phyloP scores from a whole-genome alignment of 2,797 vertebrate species.

The Pantherophis vulpinus region DNA sequence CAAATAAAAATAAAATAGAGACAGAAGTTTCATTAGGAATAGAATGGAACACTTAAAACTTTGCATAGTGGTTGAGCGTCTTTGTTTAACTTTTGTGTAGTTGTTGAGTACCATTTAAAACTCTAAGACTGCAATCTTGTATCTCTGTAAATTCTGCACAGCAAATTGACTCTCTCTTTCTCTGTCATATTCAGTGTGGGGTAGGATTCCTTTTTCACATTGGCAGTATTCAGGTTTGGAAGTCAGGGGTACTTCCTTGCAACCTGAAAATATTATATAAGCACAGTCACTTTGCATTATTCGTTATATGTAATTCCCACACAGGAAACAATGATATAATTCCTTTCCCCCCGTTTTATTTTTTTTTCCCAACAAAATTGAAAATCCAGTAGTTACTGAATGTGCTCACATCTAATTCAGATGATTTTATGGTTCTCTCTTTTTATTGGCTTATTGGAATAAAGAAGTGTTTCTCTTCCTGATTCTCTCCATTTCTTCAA shows the following conservation, averaged over 20 bases:
- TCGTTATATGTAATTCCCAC: neutral
- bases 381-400: neutral
- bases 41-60: constrained; percentile 62
- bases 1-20: constrained; percentile 54
- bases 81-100: constrained; percentile 48
- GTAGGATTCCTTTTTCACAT: neutral
- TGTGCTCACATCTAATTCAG: neutral
- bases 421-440: neutral
- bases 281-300: neutral
- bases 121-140: constrained; percentile 31
- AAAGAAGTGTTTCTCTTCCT: neutral
- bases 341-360: neutral
- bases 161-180: too few species aligned
- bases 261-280: neutral
- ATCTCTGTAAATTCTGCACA: neutral
- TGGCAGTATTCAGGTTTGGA: neutral
- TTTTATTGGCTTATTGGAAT: neutral
- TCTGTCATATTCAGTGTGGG: neutral
- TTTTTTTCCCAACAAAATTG: too few species aligned
- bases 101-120: constrained; percentile 41
- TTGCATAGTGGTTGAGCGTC: constrained; percentile 62
- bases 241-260: neutral
- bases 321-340: neutral
- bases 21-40: constrained; percentile 56
- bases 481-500: neutral